These are phyloP conservation scores for Dasypogon diadema DNA, from an alignment of 2,888 invertebrate genomes.

Conservation along the genomic window DNA sequence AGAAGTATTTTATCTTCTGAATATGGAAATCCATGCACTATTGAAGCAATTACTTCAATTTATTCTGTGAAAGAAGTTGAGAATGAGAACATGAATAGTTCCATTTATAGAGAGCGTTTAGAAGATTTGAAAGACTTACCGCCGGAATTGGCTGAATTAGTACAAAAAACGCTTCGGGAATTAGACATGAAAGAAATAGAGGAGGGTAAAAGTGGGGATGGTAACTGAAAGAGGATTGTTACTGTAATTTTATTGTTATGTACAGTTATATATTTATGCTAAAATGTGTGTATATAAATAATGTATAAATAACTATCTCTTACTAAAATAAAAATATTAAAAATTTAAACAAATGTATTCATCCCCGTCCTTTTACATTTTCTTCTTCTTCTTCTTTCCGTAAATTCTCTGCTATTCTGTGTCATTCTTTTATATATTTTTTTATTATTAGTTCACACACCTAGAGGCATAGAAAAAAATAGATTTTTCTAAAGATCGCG, in stretches of 20 bases:
- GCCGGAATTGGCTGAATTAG: conserved; percentile 73
- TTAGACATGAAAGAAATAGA: conserved; percentile 64
- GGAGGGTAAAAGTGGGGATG: neutral
- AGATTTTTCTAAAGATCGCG: too few species aligned
- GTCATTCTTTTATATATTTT: too few species aligned
- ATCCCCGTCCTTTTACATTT: too few species aligned
- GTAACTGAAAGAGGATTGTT: neutral
- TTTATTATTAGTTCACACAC: too few species aligned
- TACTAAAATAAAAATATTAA: too few species aligned
- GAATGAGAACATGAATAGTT: conserved; percentile 52
- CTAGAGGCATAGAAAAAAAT: too few species aligned
- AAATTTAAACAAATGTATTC: too few species aligned
- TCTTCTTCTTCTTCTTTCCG: too few species aligned
- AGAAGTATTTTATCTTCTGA: conserved; percentile 66
- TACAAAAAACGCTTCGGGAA: conserved; percentile 71
- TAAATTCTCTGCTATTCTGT: too few species aligned
- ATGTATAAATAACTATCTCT: neutral
- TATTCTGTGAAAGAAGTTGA: conserved; percentile 1
- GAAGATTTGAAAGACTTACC: conserved; percentile 71
- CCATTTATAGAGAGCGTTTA: conserved; percentile 67
- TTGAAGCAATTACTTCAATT: conserved; percentile 59
- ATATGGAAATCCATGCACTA: conserved; percentile 61
- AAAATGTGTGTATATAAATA: neutral
- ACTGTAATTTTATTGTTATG: neutral
- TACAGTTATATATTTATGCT: neutral